Evolutionary conservation across 2,113 vertebrate species (phyloP), one percentile per base, ranked within the genome.

Genomic region (Pelecanoides urinatrix): DNA sequence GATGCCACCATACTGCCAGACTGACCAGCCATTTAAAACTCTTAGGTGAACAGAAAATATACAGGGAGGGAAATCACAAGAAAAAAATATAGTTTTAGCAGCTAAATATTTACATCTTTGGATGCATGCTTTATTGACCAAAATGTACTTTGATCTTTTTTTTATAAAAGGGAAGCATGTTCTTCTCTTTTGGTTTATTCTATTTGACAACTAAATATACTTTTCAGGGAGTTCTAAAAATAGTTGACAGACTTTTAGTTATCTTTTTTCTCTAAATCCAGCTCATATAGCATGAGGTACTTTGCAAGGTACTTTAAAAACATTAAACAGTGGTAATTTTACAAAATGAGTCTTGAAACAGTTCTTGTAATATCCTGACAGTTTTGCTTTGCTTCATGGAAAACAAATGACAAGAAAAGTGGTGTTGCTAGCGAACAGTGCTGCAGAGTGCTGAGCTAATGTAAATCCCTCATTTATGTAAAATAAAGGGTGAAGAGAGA

Each of bases 261-360:
- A 13, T 27, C 2, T 44, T 22, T 29, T 45, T 19, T 5, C 34
- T 75, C 34, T 13, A 13, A 32, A 59, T 44, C 7, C 67, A 56
- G 1, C 19, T 93, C 6, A 16, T 47, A 21, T 5, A 16, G 3
- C 30, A 15, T 1, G 1, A 32, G 3, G 2, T 78, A 61, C 22
- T 75, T 75, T 15, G 2, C n/a, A 63, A 81, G 16, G 16, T 68
- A 78, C 10, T 78, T 78, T 87, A 26, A 66, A 86, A 90, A 36
- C 2, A 63, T 61, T 53, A 62, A 79, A 32, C 17, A 65, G 16
- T 16, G 2, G 10, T 38, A 62, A 91, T 44, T 89, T 88, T 47
- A 63, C 7, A 52, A 66, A 80, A 75, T 25, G 0, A 42, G 30
- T 13, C 11, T 49, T 65, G 50, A 61, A 72, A 47, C 4, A 3